Evolutionary conservation across 2,888 invertebrate genomes (phyloP).

Genomic region (Polydrusus cervinus): DNA sequence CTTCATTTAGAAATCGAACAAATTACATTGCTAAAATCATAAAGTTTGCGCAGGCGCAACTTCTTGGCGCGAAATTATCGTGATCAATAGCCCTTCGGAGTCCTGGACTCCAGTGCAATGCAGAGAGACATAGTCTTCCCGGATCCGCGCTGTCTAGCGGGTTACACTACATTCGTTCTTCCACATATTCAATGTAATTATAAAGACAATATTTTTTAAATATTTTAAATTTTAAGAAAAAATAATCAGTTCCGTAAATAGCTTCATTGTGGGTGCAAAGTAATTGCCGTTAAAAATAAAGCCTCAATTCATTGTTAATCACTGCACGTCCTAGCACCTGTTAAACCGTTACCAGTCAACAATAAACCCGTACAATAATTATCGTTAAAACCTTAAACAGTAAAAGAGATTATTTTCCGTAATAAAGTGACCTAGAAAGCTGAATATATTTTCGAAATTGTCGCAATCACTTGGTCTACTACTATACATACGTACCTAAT

Average conservation of each 20-base stretch:
- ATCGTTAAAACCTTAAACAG: conserved; percentile 6
- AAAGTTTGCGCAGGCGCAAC: conserved; percentile 60
- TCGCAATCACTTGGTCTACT: conserved; percentile 6
- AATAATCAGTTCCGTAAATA: conserved; percentile 29
- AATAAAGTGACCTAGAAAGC: conserved; percentile 36
- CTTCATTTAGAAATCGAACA: neutral
- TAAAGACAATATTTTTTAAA: conserved; percentile 28
- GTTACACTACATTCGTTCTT: conserved; percentile 50
- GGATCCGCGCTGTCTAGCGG: conserved; percentile 64
- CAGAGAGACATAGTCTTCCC: conserved; percentile 65
- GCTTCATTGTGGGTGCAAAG: conserved; percentile 8
- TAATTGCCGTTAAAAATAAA: conserved; percentile 10
- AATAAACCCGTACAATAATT: conserved; percentile 54
- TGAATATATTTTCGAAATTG: neutral
- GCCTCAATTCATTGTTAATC: neutral
- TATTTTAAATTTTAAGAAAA: conserved; percentile 29
- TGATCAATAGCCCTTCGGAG: conserved; percentile 65
- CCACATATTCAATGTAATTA: conserved; percentile 27
- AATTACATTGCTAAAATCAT: conserved; percentile 14
- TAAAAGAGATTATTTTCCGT: conserved; percentile 48
- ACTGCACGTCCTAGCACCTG: conserved; percentile 43
- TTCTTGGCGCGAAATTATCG: conserved; percentile 65
- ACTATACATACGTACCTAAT: conserved; percentile 60
- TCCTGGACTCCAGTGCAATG: conserved; percentile 66
- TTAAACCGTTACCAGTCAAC: conserved; percentile 48